Evolutionary conservation across 2,797 vertebrate genomes (phyloP), one percentile per base, ranked within the genome.

Genomic region (Phyllotis vaccarum): DNA sequence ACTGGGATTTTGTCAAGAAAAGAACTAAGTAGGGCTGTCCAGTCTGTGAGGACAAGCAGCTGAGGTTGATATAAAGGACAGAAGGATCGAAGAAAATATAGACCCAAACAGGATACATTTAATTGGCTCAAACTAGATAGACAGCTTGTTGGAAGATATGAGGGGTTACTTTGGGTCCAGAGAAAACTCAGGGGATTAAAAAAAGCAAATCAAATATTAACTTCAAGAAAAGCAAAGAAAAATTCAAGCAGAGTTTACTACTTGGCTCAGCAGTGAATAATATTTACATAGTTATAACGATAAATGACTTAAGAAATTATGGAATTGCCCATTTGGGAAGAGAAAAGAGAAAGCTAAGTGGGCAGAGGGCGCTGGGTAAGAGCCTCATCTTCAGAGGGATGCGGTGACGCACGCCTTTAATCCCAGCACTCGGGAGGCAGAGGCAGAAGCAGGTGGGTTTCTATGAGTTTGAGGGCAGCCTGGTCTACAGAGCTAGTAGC

Each of bases 221-320:
- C 90, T 91, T 86, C 92, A 40, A 64, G 81, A 75, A 90, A 92
- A 87, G 90, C 56, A 87, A 86, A 95, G 78, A 56, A 56, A 62
- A 60, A 49, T 5, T 54, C 27, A 37, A 43, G 75, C n/a, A 21
- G 66, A 29, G 54, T 29, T 90, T 62, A 27, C 62, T 10, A 0
- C 16, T 43, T 19, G 54, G 79, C 75, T 81, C 43, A 13, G 79
- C 83, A 5, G 29, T 12, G 66, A 66, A 21, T 54, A 34, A 5
- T 13, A 64, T n/a, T 72, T 85, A 83, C 58, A 24, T 24, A 70
- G 76, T 52, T 66, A 64, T 17, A 19, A 31, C 3, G 21, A 43
- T 21, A 34, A 56, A 75, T 60, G 52, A 16, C 29, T 37, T 37
- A 68, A 86, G 27, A 34, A 79, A 76, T 29, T 19, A 78, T 10